A percentile compares a stretch with the other conserved stretches of the same genome.
Conservation (phyloP, 2,113 vertebrate genomes). For the Choloepus hoffmanni region DNA sequence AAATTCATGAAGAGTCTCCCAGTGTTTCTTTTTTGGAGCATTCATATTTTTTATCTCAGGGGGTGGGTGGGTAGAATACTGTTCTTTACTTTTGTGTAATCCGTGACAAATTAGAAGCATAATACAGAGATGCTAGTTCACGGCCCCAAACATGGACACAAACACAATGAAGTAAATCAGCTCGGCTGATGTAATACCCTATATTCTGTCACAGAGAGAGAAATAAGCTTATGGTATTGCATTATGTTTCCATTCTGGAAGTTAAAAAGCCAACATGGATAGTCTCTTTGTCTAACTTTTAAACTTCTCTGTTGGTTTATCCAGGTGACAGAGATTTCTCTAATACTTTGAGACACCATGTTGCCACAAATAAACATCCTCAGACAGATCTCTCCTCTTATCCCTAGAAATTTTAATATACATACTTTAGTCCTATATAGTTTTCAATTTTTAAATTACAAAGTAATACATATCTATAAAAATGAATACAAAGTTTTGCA, state of each 20-base stretch:
- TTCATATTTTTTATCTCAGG: background rate
- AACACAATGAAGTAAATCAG: background rate
- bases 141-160: background rate
- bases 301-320: background rate
- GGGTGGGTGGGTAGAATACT: background rate
- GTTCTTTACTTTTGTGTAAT: background rate
- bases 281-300: background rate
- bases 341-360: rapidly evolving
- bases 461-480: background rate
- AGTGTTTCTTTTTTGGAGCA: background rate
- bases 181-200: background rate
- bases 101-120: background rate
- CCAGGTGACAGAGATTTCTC: background rate
- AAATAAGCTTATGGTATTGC: rapidly evolving
- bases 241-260: background rate
- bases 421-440: background rate
- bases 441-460: background rate
- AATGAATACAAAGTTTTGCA: background rate
- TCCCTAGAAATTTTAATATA: background rate
- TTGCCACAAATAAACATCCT: background rate
- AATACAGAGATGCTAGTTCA: rapidly evolving
- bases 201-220: background rate
- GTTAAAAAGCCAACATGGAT: background rate
- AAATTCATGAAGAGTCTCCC: background rate
- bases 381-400: background rate